Evolutionary conservation across 2,888 invertebrate species (phyloP).

Genomic region (Leptopterna dolabrata): DNA sequence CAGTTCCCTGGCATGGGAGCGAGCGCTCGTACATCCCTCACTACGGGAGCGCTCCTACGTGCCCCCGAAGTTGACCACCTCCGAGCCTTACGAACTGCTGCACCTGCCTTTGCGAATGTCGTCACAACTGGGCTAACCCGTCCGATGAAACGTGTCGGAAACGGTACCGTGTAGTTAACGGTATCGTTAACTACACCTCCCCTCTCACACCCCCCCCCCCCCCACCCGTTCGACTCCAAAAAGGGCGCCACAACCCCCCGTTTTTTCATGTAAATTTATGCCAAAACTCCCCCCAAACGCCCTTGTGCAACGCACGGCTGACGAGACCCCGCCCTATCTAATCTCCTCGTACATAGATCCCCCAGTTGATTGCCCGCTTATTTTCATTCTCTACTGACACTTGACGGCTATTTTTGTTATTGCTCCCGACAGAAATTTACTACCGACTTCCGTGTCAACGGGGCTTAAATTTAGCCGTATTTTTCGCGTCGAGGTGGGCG

Average conservation of each 20-base stretch:
- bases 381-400: slow-evolving; percentile 16
- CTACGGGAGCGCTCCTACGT: no score
- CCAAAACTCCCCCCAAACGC: neutral
- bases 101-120: neutral
- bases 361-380: slow-evolving; percentile 27
- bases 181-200: neutral
- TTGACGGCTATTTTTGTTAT: slow-evolving; percentile 31
- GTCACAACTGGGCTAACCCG: neutral
- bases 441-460: slow-evolving; percentile 38
- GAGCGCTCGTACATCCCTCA: no score
- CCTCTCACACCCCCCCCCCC: neutral
- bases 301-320: slow-evolving; percentile 6
- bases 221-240: no score
- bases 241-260: neutral
- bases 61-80: no score
- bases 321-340: neutral
- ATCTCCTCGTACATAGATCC: slow-evolving; percentile 16
- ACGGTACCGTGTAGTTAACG: neutral
- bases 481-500: neutral
- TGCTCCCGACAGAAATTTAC: slow-evolving; percentile 26
- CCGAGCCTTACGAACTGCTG: no score
- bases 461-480: slow-evolving; percentile 41
- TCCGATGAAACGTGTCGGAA: neutral
- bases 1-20: no score
- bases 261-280: neutral